Evolutionary conservation across 1,140 invertebrate species (phyloP).

Genomic region (Musca domestica): DNA sequence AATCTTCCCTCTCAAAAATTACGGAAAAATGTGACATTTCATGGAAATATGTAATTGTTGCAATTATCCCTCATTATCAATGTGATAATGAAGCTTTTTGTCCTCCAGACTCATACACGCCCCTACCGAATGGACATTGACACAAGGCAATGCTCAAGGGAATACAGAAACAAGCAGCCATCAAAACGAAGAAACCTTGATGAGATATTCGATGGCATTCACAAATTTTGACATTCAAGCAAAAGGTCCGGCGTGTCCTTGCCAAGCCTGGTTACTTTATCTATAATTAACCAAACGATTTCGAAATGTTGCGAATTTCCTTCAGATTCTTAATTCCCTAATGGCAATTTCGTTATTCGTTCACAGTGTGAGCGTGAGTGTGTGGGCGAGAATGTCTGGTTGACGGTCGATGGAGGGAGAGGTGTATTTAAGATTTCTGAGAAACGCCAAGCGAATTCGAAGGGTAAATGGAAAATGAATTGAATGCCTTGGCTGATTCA

Average conservation of each 20-base stretch:
- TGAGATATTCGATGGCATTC: neutral
- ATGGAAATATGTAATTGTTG: neutral
- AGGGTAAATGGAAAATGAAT: neutral
- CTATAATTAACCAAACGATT: too few species aligned
- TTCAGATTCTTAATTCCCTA: too few species aligned
- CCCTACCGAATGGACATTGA: neutral
- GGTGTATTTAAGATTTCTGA: neutral
- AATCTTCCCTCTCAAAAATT: too few species aligned
- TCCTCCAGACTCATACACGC: neutral
- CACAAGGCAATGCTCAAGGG: constrained; percentile 2
- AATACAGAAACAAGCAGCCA: neutral
- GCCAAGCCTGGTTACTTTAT: too few species aligned
- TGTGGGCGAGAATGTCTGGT: neutral
- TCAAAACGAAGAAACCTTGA: neutral
- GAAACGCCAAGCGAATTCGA: neutral
- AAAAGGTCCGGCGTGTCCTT: too few species aligned
- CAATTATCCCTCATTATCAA: constrained; percentile 10
- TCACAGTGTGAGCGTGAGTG: neutral
- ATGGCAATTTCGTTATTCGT: neutral
- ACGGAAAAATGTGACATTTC: constrained; percentile 3
- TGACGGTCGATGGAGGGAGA: neutral
- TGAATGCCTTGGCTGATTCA: too few species aligned
- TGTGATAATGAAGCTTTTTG: constrained; percentile 12
- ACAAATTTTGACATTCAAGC: neutral
- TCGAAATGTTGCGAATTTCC: too few species aligned